phyloP scores from a whole-genome alignment of 1,140 invertebrate species.

The Eubasilissa regina region DNA sequence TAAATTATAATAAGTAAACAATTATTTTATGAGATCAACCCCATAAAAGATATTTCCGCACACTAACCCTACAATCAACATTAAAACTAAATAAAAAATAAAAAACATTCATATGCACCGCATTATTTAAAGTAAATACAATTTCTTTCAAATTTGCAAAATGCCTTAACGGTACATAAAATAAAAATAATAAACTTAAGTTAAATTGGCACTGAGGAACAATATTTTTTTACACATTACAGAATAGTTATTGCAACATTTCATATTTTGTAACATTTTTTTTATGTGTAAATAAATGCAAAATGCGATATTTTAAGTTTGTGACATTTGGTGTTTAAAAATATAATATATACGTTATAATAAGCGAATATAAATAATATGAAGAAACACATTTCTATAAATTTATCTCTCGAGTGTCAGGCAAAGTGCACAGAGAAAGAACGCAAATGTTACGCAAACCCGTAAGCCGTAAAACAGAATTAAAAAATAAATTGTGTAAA shows the following conservation, averaged over 20 bases:
- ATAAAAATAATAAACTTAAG: conserved; percentile 52
- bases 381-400: no score
- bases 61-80: conserved; percentile 28
- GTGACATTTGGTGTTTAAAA: no score
- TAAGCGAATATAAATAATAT: no score
- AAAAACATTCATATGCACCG: conserved; percentile 52
- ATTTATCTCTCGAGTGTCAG: no score
- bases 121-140: conserved; percentile 42
- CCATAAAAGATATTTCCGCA: conserved; percentile 51
- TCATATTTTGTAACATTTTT: conserved; percentile 1
- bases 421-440: no score
- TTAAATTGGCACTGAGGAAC: conserved; percentile 58
- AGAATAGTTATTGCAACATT: conserved; percentile 5
- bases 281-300: conserved; percentile 13
- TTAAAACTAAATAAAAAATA: conserved; percentile 50
- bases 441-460: no score
- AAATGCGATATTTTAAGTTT: not conserved
- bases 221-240: conserved; percentile 15
- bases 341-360: no score
- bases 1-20: conserved; percentile 40
- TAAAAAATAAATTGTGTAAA: no score
- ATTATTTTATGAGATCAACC: conserved; percentile 58
- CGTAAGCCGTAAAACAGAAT: no score
- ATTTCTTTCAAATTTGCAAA: conserved; percentile 28
- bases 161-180: conserved; percentile 26